Evolutionary conservation across 2,113 vertebrate species (phyloP).

Genomic region (Spea bombifrons): DNA sequence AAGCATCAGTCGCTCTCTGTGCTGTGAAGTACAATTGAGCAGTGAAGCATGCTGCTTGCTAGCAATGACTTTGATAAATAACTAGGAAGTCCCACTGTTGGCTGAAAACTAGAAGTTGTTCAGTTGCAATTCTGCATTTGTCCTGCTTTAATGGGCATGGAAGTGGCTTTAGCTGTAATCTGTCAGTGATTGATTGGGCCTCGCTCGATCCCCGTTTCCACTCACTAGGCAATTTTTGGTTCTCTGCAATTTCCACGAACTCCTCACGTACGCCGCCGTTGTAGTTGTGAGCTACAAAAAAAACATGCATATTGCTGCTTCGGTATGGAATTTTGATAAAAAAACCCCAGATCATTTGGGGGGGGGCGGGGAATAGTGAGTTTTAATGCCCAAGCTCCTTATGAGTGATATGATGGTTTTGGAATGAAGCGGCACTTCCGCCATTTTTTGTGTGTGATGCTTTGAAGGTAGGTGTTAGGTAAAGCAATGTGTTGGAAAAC

Average conservation of each 20-base stretch:
- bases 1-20: conserved; percentile 87
- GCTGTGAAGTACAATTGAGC: conserved; percentile 95
- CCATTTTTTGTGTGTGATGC: no score
- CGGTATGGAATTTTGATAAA: conserved; percentile 54
- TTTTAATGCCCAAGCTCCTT: not conserved
- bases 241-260: conserved; percentile 79
- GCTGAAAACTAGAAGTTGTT: conserved; percentile 99
- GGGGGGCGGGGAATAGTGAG: not conserved
- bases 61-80: conserved; percentile 99
- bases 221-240: conserved; percentile 71
- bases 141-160: conserved; percentile 98
- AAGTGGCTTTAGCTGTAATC: conserved; percentile 99
- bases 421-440: no score
- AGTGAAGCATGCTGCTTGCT: conserved; percentile 89
- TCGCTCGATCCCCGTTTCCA: conserved; percentile 76
- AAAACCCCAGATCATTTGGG: conserved; percentile 15
- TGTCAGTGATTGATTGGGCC: conserved; percentile 99
- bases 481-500: no score
- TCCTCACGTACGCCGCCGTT: conserved; percentile 81
- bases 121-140: conserved; percentile 99
- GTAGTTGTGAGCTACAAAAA: conserved; percentile 90
- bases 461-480: no score
- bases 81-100: conserved; percentile 99
- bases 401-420: no score
- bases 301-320: conserved; percentile 84